A percentile compares a stretch with the other conserved stretches of the same genome.
Evolutionary conservation across 2,797 vertebrate species (phyloP).

Genomic region (Sebastes umbrosus): DNA sequence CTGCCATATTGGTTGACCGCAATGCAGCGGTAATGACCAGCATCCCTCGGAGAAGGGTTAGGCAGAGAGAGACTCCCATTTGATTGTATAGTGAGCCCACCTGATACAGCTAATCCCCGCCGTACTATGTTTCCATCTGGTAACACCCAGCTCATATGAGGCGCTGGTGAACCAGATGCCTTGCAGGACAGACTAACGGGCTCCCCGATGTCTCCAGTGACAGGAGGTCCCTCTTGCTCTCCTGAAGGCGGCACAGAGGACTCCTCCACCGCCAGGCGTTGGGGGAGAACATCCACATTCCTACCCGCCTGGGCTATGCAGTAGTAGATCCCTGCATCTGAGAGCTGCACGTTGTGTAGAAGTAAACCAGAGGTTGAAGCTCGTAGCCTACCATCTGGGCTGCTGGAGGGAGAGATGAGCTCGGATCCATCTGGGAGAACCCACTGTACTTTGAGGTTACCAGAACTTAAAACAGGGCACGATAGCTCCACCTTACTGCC

Average conservation of each 20-base stretch:
- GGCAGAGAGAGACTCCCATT: constrained; percentile 87
- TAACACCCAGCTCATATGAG: constrained; percentile 88
- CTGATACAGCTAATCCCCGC: constrained; percentile 59
- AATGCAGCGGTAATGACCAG: constrained; percentile 90
- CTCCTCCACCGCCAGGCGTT: constrained; percentile 84
- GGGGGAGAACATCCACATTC: constrained; percentile 79
- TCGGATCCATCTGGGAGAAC: constrained; percentile 87
- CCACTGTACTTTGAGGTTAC: constrained; percentile 84
- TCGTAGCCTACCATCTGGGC: constrained; percentile 72
- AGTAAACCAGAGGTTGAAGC: constrained; percentile 79
- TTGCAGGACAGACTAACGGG: constrained; percentile 82
- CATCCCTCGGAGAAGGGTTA: constrained; percentile 77
- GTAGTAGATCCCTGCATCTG: constrained; percentile 88
- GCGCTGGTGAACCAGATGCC: constrained; percentile 82
- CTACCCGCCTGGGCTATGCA: constrained; percentile 83
- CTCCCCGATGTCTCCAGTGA: constrained; percentile 83
- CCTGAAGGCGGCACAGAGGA: constrained; percentile 71
- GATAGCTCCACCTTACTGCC: constrained; percentile 81
- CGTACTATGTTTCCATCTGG: constrained; percentile 81
- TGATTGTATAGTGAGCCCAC: constrained; percentile 73
- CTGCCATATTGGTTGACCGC: constrained; percentile 87
- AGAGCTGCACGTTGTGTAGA: constrained; percentile 71
- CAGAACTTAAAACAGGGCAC: constrained; percentile 86
- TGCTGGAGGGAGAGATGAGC: constrained; percentile 73
- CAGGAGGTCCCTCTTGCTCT: constrained; percentile 58